Percentiles rank a stretch among this genome's conserved stretches.
phyloP scores from a whole-genome alignment of 2,113 vertebrate species.

The Campylomormyrus numenius region DNA sequence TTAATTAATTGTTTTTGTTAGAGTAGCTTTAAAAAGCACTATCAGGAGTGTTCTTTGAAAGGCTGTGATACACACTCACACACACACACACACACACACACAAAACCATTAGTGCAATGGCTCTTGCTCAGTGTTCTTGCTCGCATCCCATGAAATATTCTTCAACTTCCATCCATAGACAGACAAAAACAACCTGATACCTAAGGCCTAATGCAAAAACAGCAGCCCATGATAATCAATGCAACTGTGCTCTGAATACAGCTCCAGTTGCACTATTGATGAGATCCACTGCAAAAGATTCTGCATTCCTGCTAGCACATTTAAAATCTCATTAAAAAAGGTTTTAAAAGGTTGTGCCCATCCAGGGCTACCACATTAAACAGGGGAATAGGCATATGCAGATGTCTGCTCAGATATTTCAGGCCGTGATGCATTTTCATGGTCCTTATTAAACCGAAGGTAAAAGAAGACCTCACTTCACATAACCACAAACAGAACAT shows the following conservation, averaged over 20 bases:
- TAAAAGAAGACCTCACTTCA: not conserved
- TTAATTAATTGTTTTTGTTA: conserved; percentile 14
- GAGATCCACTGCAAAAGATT: not conserved
- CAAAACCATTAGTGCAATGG: not conserved
- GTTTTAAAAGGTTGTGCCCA: not conserved
- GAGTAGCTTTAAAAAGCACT: not conserved
- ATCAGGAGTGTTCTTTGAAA: not conserved
- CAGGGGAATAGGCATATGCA: not conserved
- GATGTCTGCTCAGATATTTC: not conserved
- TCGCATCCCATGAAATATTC: not conserved
- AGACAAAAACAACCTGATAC: not conserved
- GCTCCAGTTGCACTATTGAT: not conserved
- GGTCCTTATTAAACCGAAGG: not conserved
- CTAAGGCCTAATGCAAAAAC: not conserved
- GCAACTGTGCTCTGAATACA: not conserved
- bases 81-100: not conserved
- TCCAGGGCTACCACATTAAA: not conserved
- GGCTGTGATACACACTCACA: not conserved
- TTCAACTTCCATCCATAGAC: not conserved
- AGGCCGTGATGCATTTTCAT: not conserved
- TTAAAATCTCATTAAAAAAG: not conserved
- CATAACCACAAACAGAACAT: not conserved
- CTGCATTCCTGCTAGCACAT: not conserved
- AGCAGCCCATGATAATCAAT: not conserved
- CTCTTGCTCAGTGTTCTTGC: not conserved